Evolutionary conservation across 1,140 invertebrate genomes (phyloP), one percentile per base, ranked within the genome.

Genomic region (Paracyclopina nana): DNA sequence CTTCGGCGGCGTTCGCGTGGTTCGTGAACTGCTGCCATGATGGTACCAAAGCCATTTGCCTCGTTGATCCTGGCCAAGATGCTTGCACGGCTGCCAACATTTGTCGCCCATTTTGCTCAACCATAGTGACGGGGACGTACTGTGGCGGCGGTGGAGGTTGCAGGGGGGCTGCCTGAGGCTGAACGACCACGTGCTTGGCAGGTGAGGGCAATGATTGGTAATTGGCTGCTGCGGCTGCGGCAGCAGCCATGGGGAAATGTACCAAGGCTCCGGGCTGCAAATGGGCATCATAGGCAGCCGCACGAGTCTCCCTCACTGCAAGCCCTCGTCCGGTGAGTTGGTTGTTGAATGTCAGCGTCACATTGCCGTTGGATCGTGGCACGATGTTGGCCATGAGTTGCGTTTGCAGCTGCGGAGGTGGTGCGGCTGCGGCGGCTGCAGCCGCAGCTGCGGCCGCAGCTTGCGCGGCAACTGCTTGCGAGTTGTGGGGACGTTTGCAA

Each of bases 91-190:
- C 63, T 31, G 69, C 61, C 41, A 72, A 57, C 61, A 72, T 69
- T 52, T 67, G 69, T 41, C 69, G 57, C 28, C 63, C 66, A 44
- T 63, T 60, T 52, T 67, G 66, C 65, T 87, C 83, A 27, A 87
- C 79, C 72, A 86, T 82, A n/a, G 82, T 85, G 4, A 86, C 82
- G n/a, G 82, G 82, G 9, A 80, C 81, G 63, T 86, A 85, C 56
- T 86, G 82, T 1, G 70, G 69, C 70, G 26, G 56, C 60, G 40
- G 48, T 11, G 34, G 34, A 16, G 30, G 48, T 14, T 16, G 16
- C 72, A 55, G 77, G 66, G 24, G 77, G 8, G 73, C 73, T 34
- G 79, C 76, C 53, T 68, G 67, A 27, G 18, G 44, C 34, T 42
- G 54, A 27, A 90, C 84, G 18, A 88, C 82, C 22, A 90, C 77